Base-by-base conservation (phyloP, 2,888 invertebrate genomes). In the Apodemia duryi region DNA sequence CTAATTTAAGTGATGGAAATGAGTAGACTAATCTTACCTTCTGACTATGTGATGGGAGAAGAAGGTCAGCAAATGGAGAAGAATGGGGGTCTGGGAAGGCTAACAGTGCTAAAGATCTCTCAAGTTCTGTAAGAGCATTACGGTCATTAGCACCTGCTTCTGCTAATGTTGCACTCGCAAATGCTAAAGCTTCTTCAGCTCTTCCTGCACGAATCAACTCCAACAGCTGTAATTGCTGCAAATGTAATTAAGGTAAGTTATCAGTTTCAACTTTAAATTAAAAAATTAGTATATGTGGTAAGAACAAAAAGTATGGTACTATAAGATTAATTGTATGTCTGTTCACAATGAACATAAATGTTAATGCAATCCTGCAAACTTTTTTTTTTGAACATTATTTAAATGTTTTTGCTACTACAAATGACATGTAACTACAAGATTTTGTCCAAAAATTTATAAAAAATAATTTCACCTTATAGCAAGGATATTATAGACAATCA, bases 71-170 rank as follows among this genome's bases (percentile, higher is more conserved):
- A 88, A 99, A 99, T 0, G 99, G 99, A 71, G 98, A 98, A 66
- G 95, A 95, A 74, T 97, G 95, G 0, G 99, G 99, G 79, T 99
- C 98, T 69, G 99, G 99, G 86, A 99, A 99, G 6, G 99, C 99
- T 28, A 99, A 86, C 65, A 99, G 89, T 0, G 99, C 98, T 65
- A 99, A 91, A 0, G 99, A 99, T 68, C 98, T 93, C 85, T 99
- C 99, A 66, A 99, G 87, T 86, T 99, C 98, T 0, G 91, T 88
- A 13, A 94, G 84, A n/a, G 94, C 94, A 52, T 91, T 92, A 60
- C 95, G 95, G 84, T 97, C 95, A 13, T 95, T 95, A 74, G 97
- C 97, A 3, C 97, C 98, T 11, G 97, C 95, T 85, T 98, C 98
- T 32, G 97, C 97, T 32, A 98, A 89, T 71, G 98, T 96, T 60